A percentile compares a stretch with the other conserved stretches of the same genome.
phyloP scores from a whole-genome alignment of 2,113 vertebrate genomes.

The Oxygymnocypris stewartii region DNA sequence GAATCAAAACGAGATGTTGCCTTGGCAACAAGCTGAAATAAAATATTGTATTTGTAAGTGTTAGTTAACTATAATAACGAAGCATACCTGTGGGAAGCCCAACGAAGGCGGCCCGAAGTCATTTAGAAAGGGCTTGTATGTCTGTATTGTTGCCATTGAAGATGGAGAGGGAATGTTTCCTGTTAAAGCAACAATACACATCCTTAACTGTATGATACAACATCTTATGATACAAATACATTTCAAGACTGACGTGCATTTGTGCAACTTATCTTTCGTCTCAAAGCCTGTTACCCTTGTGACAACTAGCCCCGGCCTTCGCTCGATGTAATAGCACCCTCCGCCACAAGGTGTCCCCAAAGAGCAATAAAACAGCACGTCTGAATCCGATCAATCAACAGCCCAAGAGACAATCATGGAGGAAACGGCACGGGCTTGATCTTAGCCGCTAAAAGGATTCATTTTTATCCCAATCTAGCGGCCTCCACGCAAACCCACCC shows the following conservation, averaged over 20 bases:
- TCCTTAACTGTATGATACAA: background rate
- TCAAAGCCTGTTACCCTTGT: background rate
- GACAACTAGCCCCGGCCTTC: slow-evolving; percentile 10
- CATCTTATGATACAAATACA: too few relatives aligned
- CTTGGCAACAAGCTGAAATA: too few relatives aligned
- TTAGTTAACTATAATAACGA: background rate
- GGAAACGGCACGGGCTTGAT: slow-evolving; percentile 81
- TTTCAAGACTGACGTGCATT: background rate
- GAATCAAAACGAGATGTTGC: too few relatives aligned
- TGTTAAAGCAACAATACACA: slow-evolving; percentile 65
- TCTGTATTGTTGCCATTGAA: slow-evolving; percentile 87
- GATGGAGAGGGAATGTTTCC: slow-evolving; percentile 87
- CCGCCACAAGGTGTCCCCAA: slow-evolving; percentile 80
- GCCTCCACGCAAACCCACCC: slow-evolving; percentile 64
- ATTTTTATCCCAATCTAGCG: slow-evolving; percentile 75
- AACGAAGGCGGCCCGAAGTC: slow-evolving; percentile 95
- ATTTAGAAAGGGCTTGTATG: slow-evolving; percentile 90
- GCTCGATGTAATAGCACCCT: slow-evolving; percentile 48
- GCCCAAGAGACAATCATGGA: slow-evolving; percentile 86
- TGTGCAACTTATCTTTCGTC: background rate
- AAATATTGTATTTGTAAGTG: too few relatives aligned
- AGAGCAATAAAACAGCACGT: slow-evolving; percentile 69
- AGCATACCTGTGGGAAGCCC: slow-evolving; percentile 89
- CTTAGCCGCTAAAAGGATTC: slow-evolving; percentile 79
- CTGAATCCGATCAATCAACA: slow-evolving; percentile 84